A percentile compares a stretch with the other conserved stretches of the same genome.
Evolutionary conservation across 1,140 invertebrate genomes (phyloP).

Genomic region (Drosophila nikananu): DNA sequence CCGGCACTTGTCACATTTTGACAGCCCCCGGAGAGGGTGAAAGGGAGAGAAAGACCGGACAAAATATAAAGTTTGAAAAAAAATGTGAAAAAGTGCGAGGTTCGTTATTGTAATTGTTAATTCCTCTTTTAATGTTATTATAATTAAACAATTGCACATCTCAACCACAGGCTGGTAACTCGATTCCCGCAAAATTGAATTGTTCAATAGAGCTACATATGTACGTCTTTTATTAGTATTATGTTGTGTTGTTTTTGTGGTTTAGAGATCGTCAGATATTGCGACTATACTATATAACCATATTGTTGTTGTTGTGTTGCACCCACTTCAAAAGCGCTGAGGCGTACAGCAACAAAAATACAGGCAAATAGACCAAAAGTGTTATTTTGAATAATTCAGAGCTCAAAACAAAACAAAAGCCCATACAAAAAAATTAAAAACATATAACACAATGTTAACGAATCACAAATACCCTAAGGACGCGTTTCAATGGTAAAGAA

Average conservation of each 20-base stretch:
- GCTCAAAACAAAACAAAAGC: conserved; percentile 63
- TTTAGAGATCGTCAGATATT: conserved; percentile 61
- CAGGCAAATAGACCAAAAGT: conserved; percentile 70
- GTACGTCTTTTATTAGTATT: conserved; percentile 38
- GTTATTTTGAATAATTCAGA: conserved; percentile 83
- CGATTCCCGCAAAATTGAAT: conserved; percentile 68
- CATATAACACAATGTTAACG: conserved; percentile 6
- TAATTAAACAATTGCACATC: conserved; percentile 31
- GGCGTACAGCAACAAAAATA: conserved; percentile 53
- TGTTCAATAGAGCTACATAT: conserved; percentile 61
- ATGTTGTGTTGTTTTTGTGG: conserved; percentile 56
- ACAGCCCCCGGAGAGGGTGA: conserved; percentile 4
- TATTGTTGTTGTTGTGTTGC: conserved; percentile 55
- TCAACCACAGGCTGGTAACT: conserved; percentile 29
- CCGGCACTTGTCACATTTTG: conserved; percentile 48
- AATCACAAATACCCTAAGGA: conserved; percentile 31
- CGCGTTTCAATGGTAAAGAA: background rate
- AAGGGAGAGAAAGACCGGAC: background rate
- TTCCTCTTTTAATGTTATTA: conserved; percentile 6
- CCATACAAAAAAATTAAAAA: conserved; percentile 19
- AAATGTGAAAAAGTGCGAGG: background rate
- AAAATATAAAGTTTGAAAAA: conserved; percentile 12
- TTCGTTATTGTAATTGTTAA: background rate
- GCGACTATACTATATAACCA: conserved; percentile 22
- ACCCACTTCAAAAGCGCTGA: conserved; percentile 76